Conservation (phyloP, 2,113 vertebrate species). For the Zosterops pallidus region DNA sequence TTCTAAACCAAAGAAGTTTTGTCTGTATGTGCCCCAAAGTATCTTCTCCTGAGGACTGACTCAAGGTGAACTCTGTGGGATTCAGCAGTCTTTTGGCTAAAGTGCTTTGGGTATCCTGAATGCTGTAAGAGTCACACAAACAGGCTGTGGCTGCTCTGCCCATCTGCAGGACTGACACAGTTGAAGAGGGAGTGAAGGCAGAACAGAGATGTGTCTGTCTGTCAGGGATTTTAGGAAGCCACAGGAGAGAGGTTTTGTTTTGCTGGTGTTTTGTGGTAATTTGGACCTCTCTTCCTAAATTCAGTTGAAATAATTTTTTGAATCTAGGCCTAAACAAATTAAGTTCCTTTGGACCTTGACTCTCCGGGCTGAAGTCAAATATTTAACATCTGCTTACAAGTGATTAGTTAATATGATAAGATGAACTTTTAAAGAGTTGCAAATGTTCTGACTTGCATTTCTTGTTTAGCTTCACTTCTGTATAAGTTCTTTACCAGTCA, state of each 20-base stretch:
- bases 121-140: rapidly evolving
- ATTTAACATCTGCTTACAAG: background rate
- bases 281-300: background rate
- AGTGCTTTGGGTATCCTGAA: background rate
- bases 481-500: background rate
- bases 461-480: background rate
- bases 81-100: background rate
- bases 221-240: background rate
- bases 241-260: background rate
- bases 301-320: background rate
- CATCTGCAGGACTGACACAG: background rate
- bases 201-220: background rate
- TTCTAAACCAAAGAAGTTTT: background rate
- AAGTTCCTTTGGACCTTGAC: conserved; percentile 20
- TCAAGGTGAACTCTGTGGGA: rapidly evolving
- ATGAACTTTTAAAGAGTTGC: background rate
- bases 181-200: background rate
- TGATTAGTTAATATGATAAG: background rate
- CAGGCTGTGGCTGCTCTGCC: background rate
- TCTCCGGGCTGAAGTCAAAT: conserved; percentile 24
- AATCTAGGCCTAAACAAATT: background rate
- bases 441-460: background rate
- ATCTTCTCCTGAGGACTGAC: background rate
- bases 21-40: background rate
- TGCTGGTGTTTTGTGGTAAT: background rate